These are phyloP conservation scores for Dysmachus trigonus DNA, from an alignment of 2,888 invertebrate species.

Conservation along the genomic window DNA sequence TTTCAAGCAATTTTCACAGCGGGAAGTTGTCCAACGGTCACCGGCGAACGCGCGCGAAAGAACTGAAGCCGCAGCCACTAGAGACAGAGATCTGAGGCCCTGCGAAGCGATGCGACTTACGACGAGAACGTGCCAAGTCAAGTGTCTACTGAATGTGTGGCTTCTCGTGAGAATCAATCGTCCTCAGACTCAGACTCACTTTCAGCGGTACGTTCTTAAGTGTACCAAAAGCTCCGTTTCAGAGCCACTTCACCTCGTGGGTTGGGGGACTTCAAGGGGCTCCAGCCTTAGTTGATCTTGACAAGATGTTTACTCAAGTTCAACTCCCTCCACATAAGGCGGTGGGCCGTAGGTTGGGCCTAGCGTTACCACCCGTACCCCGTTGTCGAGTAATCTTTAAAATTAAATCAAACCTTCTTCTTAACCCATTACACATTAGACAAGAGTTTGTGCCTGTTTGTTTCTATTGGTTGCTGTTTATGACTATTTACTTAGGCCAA, in stretches of 20 bases:
- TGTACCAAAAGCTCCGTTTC: not conserved
- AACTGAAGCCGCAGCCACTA: not conserved
- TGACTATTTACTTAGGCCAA: no score
- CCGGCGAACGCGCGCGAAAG: not conserved
- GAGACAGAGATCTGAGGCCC: not conserved
- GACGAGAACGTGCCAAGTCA: constrained; percentile 3
- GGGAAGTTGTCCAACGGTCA: not conserved
- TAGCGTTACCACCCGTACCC: not conserved
- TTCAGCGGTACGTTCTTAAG: not conserved
- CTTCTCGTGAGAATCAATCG: constrained; percentile 3
- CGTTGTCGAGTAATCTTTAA: not conserved
- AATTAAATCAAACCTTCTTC: not conserved
- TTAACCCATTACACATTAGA: not conserved
- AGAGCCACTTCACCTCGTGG: not conserved
- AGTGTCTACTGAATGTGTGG: constrained; percentile 14
- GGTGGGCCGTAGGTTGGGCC: not conserved
- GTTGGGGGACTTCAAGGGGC: not conserved
- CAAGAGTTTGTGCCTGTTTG: no score
- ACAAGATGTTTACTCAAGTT: not conserved
- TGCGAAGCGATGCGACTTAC: not conserved
- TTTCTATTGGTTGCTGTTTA: no score
- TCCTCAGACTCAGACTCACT: constrained; percentile 5
- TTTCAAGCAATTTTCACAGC: not conserved
- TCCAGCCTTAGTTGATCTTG: constrained; percentile 5
- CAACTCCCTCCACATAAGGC: not conserved